Conservation (phyloP, 1,140 invertebrate species). For the Vanessa atalanta region DNA sequence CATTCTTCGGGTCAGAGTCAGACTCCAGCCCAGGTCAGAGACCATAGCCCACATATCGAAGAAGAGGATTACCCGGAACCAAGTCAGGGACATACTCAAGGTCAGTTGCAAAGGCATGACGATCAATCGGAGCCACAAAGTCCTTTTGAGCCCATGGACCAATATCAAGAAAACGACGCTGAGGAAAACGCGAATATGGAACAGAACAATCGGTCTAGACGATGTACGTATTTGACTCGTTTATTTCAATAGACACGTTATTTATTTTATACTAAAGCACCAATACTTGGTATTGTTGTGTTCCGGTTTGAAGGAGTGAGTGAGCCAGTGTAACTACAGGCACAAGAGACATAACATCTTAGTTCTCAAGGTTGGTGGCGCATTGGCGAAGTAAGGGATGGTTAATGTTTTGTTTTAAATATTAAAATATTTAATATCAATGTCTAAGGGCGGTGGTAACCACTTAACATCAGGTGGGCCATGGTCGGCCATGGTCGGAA, state of each 20-base stretch:
- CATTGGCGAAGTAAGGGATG: no score
- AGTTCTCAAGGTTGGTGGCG: no score
- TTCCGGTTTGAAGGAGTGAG: no score
- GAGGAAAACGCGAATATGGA: conserved; percentile 14
- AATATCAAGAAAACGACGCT: conserved; percentile 17
- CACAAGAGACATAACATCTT: no score
- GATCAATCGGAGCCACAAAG: conserved; percentile 22
- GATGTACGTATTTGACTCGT: conserved; percentile 15
- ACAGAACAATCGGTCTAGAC: conserved; percentile 8
- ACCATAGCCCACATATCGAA: neutral
- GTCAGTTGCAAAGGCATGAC: neutral
- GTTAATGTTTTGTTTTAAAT: no score
- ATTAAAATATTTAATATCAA: no score
- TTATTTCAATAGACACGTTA: neutral
- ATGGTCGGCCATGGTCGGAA: no score
- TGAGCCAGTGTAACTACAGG: no score
- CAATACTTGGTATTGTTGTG: no score
- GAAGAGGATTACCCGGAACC: neutral
- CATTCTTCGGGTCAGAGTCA: conserved; percentile 3
- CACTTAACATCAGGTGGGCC: no score
- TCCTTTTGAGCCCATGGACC: neutral
- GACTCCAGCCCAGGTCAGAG: conserved; percentile 1
- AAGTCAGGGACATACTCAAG: neutral
- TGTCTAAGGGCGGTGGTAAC: no score
- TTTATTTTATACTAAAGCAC: no score